These are phyloP conservation scores for Heliornis fulica DNA, from an alignment of 2,113 vertebrate species.

Conservation along the genomic window DNA sequence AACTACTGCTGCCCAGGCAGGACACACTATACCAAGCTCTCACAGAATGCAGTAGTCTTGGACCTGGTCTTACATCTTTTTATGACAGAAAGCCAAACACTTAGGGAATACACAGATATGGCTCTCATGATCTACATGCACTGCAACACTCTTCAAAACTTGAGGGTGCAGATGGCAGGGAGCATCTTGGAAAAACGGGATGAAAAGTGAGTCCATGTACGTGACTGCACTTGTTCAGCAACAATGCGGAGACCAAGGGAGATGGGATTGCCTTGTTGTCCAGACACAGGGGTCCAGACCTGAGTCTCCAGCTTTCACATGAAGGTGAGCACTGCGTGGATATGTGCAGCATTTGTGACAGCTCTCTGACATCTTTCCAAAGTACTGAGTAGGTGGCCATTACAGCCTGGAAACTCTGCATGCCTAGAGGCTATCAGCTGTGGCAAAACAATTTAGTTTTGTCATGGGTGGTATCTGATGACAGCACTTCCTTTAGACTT, in stretches of 20 bases:
- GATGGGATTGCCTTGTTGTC: neutral
- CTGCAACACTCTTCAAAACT: neutral
- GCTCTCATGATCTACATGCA: neutral
- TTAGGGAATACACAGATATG: neutral
- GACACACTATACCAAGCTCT: neutral
- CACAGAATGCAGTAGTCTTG: neutral
- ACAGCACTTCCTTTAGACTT: neutral
- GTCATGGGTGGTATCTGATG: neutral
- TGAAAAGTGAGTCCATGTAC: neutral
- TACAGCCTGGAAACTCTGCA: neutral
- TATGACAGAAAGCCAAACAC: neutral
- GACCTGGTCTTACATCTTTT: neutral
- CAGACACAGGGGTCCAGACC: accelerated
- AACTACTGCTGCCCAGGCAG: neutral
- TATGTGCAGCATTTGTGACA: neutral
- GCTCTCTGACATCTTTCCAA: neutral
- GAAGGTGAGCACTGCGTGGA: neutral
- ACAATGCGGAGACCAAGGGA: neutral
- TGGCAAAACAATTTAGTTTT: neutral
- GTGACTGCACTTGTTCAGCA: neutral
- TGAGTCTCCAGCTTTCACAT: neutral
- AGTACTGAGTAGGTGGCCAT: neutral
- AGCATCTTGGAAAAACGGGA: neutral
- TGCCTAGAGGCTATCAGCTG: neutral
- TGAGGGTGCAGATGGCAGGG: neutral